Evolutionary conservation across 2,888 invertebrate genomes (phyloP).

Genomic region (Ophonus ardosiacus): DNA sequence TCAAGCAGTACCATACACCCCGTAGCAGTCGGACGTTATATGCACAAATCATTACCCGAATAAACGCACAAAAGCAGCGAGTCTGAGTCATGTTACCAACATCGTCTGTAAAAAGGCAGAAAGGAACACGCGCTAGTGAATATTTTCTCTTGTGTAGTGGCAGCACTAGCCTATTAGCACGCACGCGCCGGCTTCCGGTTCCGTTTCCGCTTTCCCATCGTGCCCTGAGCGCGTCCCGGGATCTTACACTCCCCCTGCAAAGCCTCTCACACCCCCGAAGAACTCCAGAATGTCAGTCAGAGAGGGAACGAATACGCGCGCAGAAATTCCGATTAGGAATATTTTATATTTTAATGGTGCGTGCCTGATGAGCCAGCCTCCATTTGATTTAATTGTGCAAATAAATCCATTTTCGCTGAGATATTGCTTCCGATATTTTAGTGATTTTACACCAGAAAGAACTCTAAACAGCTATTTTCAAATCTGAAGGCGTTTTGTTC

Average conservation of each 20-base stretch:
- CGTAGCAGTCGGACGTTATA: slow-evolving; percentile 44
- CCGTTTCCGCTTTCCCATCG: slow-evolving; percentile 71
- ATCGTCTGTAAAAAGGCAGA: slow-evolving; percentile 59
- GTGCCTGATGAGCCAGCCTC: slow-evolving; percentile 46
- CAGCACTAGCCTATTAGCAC: slow-evolving; percentile 72
- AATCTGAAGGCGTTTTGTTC: slow-evolving; percentile 9
- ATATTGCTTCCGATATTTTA: slow-evolving; percentile 48
- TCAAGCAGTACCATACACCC: slow-evolving; percentile 4
- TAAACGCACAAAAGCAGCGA: slow-evolving; percentile 57
- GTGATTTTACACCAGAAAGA: slow-evolving; percentile 33
- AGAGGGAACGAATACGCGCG: slow-evolving; percentile 35
- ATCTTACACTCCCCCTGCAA: slow-evolving; percentile 27
- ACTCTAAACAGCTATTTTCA: slow-evolving; percentile 32
- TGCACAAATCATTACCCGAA: slow-evolving; percentile 63
- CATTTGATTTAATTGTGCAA: slow-evolving; percentile 62
- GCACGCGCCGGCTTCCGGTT: slow-evolving; percentile 75
- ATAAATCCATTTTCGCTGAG: slow-evolving; percentile 52
- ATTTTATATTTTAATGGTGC: slow-evolving; percentile 59
- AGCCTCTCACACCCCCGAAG: not conserved
- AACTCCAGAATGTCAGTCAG: not conserved
- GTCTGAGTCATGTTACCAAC: slow-evolving; percentile 61
- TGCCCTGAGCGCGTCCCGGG: slow-evolving; percentile 47
- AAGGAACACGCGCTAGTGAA: slow-evolving; percentile 52
- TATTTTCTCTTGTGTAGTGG: slow-evolving; percentile 63
- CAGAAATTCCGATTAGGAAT: slow-evolving; percentile 59